Evolutionary conservation across 2,797 vertebrate species (phyloP), one percentile per base, ranked within the genome.

Genomic region (Toxotes lorentzi): DNA sequence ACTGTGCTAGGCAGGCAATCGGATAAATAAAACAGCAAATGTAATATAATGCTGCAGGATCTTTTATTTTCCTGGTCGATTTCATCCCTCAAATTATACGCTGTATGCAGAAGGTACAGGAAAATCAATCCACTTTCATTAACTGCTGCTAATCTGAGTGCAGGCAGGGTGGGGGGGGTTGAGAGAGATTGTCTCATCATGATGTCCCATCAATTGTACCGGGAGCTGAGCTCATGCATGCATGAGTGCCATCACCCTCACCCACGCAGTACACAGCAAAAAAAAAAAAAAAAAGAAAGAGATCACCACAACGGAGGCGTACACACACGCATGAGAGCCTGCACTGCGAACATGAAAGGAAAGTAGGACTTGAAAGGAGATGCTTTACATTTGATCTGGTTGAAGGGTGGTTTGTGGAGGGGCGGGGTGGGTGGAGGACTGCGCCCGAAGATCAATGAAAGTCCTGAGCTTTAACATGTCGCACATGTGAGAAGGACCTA

Each of bases 71-170:
- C 73, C 82, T 57, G 70, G 63, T 90, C 41, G 51, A 84, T 91
- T 88, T 85, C 74, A 83, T 82, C 78, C 65, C 45, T 58, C 53
- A 63, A 82, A 91, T 90, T 79, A 90, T 75, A 65, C 16, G 21
- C 74, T 58, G 82, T 54, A 63, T 77, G 81, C 78, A 81, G 79
- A 82, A 90, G 78, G 82, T 74, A 71, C 50, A 56, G 70, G 80
- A 84, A 93, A 93, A 94, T 93, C 92, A 93, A 93, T 94, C 84
- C 86, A 91, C 91, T 93, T 91, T 92, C 89, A 93, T 92, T 92
- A 91, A 92, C 89, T 91, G 84, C 86, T 89, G 90, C 92, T 89
- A 91, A 90, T 93, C 76, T 78, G 72, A 84, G 66, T 30, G 65
- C 78, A 66, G 81, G 59, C 19, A 57, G 60, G 67, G 73, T 41